phyloP scores from a whole-genome alignment of 2,888 invertebrate genomes.

The Torymus auratus region DNA sequence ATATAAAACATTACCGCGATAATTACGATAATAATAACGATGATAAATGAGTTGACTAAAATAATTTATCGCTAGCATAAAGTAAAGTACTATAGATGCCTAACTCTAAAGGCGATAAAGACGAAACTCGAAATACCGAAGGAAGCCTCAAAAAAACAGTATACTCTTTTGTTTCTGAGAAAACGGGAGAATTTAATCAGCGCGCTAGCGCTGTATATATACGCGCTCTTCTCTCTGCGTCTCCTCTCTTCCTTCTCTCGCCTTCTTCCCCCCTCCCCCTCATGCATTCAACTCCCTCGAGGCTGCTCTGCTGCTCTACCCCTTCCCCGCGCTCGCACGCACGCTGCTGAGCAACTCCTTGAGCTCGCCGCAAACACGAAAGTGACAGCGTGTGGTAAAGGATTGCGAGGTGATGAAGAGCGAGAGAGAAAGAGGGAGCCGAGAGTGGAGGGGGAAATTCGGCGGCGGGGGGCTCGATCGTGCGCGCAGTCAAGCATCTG shows the following conservation, averaged over 20 bases:
- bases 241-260: slow-evolving; percentile 34
- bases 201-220: slow-evolving; percentile 11
- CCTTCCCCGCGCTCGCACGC: neutral
- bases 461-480: slow-evolving; percentile 38
- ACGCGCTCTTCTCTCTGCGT: slow-evolving; percentile 7
- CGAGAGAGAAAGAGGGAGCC: slow-evolving; percentile 1
- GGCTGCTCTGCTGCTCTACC: neutral
- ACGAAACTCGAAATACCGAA: neutral
- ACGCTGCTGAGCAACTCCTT: slow-evolving; percentile 52
- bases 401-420: slow-evolving; percentile 55
- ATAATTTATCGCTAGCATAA: too few relatives aligned
- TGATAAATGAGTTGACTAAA: too few relatives aligned
- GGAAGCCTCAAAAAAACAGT: slow-evolving; percentile 2
- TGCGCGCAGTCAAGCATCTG: slow-evolving; percentile 50
- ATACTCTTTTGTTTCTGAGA: slow-evolving; percentile 41
- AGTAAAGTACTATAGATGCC: too few relatives aligned
- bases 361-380: slow-evolving; percentile 65
- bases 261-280: slow-evolving; percentile 1
- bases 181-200: slow-evolving; percentile 55
- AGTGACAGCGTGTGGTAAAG: slow-evolving; percentile 66
- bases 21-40: too few relatives aligned
- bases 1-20: too few relatives aligned
- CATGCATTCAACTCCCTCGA: slow-evolving; percentile 18
- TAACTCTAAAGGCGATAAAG: neutral
- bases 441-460: slow-evolving; percentile 1